Conservation (phyloP, 92 coral and sea anemone genomes). For the Virgularia gustaviana region DNA sequence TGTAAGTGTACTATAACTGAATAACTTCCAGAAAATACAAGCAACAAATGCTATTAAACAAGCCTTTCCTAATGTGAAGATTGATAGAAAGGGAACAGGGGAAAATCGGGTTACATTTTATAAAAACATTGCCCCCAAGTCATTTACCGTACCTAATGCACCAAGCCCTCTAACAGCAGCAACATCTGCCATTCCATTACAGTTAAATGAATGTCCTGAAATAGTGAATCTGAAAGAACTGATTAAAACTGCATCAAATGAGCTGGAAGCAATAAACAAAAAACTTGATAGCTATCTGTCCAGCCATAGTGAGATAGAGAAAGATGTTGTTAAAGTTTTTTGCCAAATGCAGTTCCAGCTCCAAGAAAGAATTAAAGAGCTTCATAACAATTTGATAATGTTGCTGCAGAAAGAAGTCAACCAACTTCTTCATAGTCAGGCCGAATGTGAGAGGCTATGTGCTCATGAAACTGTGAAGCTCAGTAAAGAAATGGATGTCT, state of each 20-base stretch:
- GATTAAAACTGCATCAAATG: background rate
- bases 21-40: background rate
- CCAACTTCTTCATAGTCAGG: conserved; percentile 17
- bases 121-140: conserved; percentile 20
- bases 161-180: background rate
- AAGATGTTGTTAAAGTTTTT: conserved; percentile 13
- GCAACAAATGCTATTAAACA: conserved; percentile 14
- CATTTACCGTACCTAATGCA: background rate
- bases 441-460: conserved; percentile 25
- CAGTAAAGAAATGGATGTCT: conserved; percentile 25
- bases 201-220: background rate
- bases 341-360: conserved; percentile 27
- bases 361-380: conserved; percentile 30
- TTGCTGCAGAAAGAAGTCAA: conserved; percentile 31
- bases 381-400: background rate
- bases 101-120: conserved; percentile 14
- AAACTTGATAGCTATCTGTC: background rate
- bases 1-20: background rate
- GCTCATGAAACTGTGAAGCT: conserved; percentile 24
- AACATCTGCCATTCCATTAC: background rate
- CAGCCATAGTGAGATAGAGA: background rate
- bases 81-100: conserved; percentile 10
- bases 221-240: background rate
- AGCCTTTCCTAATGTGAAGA: conserved; percentile 3
- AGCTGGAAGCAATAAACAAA: background rate